Conservation (phyloP, 2,113 vertebrate genomes). For the Anseranas semipalmata region DNA sequence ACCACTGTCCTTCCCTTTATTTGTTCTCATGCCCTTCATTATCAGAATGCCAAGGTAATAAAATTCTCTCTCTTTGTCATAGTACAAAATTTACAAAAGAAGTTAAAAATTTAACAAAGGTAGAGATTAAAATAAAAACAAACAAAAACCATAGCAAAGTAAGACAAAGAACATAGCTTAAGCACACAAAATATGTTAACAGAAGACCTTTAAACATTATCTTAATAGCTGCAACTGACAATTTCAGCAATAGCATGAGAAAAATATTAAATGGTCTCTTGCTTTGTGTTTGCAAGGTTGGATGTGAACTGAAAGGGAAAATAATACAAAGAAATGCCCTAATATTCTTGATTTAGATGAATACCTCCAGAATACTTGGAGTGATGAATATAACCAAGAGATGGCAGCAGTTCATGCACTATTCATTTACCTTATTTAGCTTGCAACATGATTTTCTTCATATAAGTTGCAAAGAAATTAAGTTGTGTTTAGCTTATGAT, state of each 20-base stretch:
- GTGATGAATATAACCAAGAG: constrained; percentile 50
- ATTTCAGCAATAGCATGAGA: not conserved
- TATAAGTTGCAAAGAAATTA: not conserved
- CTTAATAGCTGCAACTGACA: not conserved
- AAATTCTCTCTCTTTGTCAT: not conserved
- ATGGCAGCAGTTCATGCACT: constrained; percentile 54
- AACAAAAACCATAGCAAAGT: not conserved
- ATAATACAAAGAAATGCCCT: not conserved
- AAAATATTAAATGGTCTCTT: not conserved
- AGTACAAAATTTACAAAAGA: not conserved
- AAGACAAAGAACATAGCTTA: not conserved
- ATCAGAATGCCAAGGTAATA: not conserved
- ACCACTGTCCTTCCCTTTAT: accelerated
- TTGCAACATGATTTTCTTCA: not conserved
- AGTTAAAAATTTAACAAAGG: not conserved
- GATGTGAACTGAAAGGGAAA: not conserved
- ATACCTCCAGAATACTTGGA: not conserved
- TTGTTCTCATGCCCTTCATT: not conserved
- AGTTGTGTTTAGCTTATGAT: not conserved
- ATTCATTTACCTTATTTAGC: constrained; percentile 16
- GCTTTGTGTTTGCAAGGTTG: not conserved
- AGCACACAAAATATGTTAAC: not conserved
- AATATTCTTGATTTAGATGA: not conserved
- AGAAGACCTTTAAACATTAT: not conserved
- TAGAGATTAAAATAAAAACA: not conserved